phyloP scores from a whole-genome alignment of 2,797 vertebrate genomes.

The Muscicapa comitata region DNA sequence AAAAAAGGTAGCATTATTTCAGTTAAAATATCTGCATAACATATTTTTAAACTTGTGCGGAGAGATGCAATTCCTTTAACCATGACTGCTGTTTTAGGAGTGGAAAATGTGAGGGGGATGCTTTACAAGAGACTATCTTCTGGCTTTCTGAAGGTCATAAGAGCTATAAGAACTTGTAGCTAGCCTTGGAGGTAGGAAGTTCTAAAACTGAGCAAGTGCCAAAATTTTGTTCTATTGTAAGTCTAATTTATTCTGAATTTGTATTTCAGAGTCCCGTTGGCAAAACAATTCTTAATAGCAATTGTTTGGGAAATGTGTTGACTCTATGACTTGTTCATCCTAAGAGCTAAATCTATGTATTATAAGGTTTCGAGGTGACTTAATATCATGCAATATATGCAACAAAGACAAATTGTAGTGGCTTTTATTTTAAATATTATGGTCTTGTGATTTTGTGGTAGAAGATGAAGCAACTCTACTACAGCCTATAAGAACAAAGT shows the following conservation, averaged over 20 bases:
- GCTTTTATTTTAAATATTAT: not conserved
- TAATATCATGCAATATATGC: not conserved
- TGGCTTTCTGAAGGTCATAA: not conserved
- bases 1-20: not conserved
- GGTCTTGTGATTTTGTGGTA: not conserved
- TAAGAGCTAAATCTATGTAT: not conserved
- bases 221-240: rapidly evolving
- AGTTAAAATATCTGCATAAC: not conserved
- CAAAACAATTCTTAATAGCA: not conserved
- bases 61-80: not conserved
- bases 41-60: not conserved
- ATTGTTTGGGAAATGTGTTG: not conserved
- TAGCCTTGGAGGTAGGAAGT: not conserved
- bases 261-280: not conserved
- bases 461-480: not conserved
- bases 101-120: not conserved
- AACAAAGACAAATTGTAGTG: not conserved
- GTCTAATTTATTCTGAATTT: not conserved
- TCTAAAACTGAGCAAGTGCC: not conserved
- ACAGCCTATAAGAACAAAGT: not conserved
- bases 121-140: not conserved
- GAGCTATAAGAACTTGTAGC: not conserved
- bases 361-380: not conserved
- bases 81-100: not conserved
- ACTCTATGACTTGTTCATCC: not conserved